Percentiles rank a stretch among this genome's conserved stretches.
phyloP scores from a whole-genome alignment of 2,797 vertebrate genomes.

The Lutjanus argentimaculatus region DNA sequence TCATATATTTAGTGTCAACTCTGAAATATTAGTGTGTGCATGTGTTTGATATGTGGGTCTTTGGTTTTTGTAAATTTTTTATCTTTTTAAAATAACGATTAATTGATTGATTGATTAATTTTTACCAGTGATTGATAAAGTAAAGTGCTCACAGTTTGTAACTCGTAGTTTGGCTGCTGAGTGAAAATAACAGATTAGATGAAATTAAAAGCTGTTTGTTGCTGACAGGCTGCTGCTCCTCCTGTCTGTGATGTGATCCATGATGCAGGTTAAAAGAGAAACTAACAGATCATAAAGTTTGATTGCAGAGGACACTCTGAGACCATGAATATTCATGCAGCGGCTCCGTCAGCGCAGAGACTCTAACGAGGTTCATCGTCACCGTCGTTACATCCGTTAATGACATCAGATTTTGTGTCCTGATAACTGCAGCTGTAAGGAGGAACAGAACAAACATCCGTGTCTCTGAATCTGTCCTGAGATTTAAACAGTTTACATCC shows the following conservation, averaged over 20 bases:
- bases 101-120: too few species aligned
- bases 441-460: not conserved
- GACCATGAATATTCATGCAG: not conserved
- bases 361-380: not conserved
- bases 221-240: too few species aligned
- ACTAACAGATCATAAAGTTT: not conserved
- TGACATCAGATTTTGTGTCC: not conserved
- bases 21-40: too few species aligned
- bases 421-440: not conserved
- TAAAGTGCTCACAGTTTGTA: too few species aligned
- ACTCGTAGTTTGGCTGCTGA: too few species aligned
- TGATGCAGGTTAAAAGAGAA: not conserved
- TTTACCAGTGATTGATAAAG: too few species aligned
- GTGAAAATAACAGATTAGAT: too few species aligned
- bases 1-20: too few species aligned
- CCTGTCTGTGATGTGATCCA: not conserved
- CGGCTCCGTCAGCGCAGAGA: not conserved
- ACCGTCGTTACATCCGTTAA: not conserved
- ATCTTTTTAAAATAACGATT: too few species aligned
- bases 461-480: not conserved
- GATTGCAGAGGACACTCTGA: not conserved
- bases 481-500: not conserved
- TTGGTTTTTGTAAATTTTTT: too few species aligned
- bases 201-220: too few species aligned
- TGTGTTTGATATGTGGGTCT: too few species aligned